These are phyloP conservation scores for Tragelaphus oryx DNA, from an alignment of 2,797 vertebrate genomes.

Conservation along the genomic window DNA sequence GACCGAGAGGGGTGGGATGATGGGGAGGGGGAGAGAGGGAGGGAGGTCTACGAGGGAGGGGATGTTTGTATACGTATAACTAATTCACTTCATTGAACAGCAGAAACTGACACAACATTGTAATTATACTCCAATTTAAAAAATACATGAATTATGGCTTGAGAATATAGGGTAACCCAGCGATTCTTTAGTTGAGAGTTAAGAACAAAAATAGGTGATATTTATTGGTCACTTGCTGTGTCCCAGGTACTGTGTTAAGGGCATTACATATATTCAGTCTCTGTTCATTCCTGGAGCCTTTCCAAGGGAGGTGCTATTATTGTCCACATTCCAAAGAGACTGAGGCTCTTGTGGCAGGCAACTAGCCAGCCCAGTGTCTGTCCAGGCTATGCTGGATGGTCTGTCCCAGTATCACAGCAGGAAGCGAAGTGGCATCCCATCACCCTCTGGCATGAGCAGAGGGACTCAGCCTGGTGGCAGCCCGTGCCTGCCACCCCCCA, in stretches of 20 bases:
- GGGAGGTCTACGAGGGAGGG: neutral
- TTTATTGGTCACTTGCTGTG: neutral
- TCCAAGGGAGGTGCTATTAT: neutral
- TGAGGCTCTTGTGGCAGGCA: fast-evolving
- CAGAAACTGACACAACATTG: neutral
- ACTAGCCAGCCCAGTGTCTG: neutral
- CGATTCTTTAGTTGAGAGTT: neutral
- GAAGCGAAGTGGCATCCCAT: fast-evolving
- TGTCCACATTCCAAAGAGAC: neutral
- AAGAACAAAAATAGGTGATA: fast-evolving
- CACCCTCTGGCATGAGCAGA: fast-evolving
- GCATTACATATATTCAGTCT: fast-evolving
- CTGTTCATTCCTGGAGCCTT: neutral
- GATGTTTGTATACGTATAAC: neutral
- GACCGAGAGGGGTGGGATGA: no score
- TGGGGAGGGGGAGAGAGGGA: neutral
- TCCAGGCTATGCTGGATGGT: no score
- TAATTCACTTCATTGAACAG: neutral
- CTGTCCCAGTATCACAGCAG: neutral
- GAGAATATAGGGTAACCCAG: fast-evolving
- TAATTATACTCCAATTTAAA: neutral
- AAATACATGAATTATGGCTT: neutral
- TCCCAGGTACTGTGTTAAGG: neutral
- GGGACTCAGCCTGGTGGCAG: fast-evolving
- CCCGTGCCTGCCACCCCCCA: fast-evolving